Evolutionary conservation across 2,888 invertebrate genomes (phyloP).

Genomic region (Empis livida): DNA sequence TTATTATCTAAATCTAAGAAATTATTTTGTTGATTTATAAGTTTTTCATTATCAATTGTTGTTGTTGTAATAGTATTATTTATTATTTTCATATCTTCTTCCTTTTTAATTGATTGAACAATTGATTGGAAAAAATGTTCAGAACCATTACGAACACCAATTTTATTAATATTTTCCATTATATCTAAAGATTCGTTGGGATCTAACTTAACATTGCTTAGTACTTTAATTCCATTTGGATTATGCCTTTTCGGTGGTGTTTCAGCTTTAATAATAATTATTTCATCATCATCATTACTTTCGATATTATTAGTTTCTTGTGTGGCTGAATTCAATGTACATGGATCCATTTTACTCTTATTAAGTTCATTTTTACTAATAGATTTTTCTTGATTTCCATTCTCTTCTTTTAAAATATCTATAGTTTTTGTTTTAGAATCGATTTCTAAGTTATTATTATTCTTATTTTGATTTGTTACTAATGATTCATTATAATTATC

Average conservation of each 20-base stretch:
- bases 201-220: constrained; percentile 35
- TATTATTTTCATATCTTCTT: neutral
- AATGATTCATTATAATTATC: constrained; percentile 25
- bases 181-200: constrained; percentile 32
- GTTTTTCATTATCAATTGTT: constrained; percentile 15
- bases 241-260: constrained; percentile 8
- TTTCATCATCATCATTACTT: constrained; percentile 12
- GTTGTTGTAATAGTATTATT: constrained; percentile 6
- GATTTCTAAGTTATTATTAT: constrained; percentile 5
- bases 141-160: neutral
- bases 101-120: constrained; percentile 4
- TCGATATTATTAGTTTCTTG: constrained; percentile 7
- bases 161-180: constrained; percentile 27
- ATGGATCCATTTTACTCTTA: constrained; percentile 9
- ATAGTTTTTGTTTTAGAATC: neutral
- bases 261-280: neutral
- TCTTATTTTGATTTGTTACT: constrained; percentile 9
- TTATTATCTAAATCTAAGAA: no score
- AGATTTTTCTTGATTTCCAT: constrained; percentile 14
- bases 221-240: constrained; percentile 26
- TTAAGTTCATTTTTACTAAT: constrained; percentile 5
- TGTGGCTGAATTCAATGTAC: neutral
- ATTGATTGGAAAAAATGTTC: constrained; percentile 5
- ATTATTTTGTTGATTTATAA: neutral
- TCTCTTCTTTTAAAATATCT: constrained; percentile 13